Conservation (phyloP, 1,140 invertebrate species). For the Diorhabda carinulata region DNA sequence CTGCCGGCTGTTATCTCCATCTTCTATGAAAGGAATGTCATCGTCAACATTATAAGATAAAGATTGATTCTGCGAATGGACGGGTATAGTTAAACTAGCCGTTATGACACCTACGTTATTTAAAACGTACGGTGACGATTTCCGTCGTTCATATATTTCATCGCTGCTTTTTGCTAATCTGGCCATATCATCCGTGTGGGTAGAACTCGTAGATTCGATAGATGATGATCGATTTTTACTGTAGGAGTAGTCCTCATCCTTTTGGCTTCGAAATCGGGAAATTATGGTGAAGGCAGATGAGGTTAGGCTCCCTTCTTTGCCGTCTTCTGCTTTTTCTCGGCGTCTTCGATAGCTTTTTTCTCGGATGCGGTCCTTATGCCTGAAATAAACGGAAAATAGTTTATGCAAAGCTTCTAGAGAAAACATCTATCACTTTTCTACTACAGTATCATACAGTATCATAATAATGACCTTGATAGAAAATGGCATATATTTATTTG, state of each 20-base stretch:
- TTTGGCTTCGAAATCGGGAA: constrained; percentile 46
- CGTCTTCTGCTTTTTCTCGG: constrained; percentile 50
- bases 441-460: too few relatives aligned
- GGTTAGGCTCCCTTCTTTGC: constrained; percentile 48
- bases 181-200: constrained; percentile 53
- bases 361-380: constrained; percentile 46
- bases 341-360: constrained; percentile 46
- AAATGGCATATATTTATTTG: too few relatives aligned
- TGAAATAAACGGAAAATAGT: constrained; percentile 28
- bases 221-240: constrained; percentile 41
- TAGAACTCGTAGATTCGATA: constrained; percentile 41
- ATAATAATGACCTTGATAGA: too few relatives aligned
- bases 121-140: constrained; percentile 50
- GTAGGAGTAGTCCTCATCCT: constrained; percentile 36
- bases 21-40: constrained; percentile 72
- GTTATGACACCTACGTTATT: constrained; percentile 67
- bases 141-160: constrained; percentile 49
- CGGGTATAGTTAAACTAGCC: constrained; percentile 73
- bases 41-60: constrained; percentile 49
- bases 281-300: constrained; percentile 53
- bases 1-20: constrained; percentile 45
- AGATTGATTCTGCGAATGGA: constrained; percentile 49
- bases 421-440: too few relatives aligned
- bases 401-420: too few relatives aligned
- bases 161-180: constrained; percentile 36